phyloP scores from a whole-genome alignment of 92 coral and sea anemone genomes.

The Zoanthus solanderi region DNA sequence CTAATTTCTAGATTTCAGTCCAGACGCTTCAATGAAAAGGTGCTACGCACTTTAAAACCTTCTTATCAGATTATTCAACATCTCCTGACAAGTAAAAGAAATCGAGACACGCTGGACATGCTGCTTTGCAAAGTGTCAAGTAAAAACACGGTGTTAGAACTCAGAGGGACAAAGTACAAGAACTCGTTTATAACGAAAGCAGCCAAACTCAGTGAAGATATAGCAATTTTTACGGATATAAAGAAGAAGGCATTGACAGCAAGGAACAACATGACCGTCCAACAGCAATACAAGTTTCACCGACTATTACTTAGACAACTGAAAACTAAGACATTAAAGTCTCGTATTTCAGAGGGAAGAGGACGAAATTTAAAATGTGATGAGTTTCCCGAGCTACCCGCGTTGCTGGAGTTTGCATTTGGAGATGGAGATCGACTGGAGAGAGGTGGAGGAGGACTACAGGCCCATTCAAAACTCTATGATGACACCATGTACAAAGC shows the following conservation, averaged over 20 bases:
- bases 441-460: slow-evolving; percentile 50
- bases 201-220: slow-evolving; percentile 10
- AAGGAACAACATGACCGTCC: slow-evolving; percentile 56
- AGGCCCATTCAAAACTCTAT: slow-evolving; percentile 36
- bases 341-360: slow-evolving; percentile 49
- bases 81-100: background rate
- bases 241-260: slow-evolving; percentile 42
- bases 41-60: slow-evolving; percentile 11
- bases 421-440: slow-evolving; percentile 50
- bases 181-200: slow-evolving; percentile 23
- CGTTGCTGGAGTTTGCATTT: slow-evolving; percentile 56
- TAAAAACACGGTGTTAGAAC: slow-evolving; percentile 27
- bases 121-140: too few relatives aligned
- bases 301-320: slow-evolving; percentile 18
- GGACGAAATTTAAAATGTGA: slow-evolving; percentile 60
- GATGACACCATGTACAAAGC: slow-evolving; percentile 28
- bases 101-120: too few relatives aligned
- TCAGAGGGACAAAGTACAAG: slow-evolving; percentile 40
- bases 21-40: background rate
- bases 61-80: slow-evolving; percentile 25
- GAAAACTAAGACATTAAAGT: slow-evolving; percentile 29
- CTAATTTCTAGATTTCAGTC: slow-evolving; percentile 27
- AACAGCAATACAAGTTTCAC: slow-evolving; percentile 56
- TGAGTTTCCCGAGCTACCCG: slow-evolving; percentile 60
- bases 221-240: slow-evolving; percentile 25